A percentile compares a stretch with the other conserved stretches of the same genome.
Conservation (phyloP, 2,113 vertebrate species). For the Tauraco erythrolophus region DNA sequence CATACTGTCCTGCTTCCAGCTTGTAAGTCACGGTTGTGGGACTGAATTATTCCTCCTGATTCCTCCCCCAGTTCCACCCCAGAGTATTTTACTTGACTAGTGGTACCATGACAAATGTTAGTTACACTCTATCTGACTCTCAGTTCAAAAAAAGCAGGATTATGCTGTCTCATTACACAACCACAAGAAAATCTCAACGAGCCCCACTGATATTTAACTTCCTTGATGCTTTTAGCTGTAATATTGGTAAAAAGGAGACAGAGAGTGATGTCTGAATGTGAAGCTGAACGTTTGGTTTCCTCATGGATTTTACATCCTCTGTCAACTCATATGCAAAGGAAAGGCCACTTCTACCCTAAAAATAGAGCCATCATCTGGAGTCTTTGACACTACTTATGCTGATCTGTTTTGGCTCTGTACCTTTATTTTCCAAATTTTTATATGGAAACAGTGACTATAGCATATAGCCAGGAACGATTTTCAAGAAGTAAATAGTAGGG, state of each 20-base stretch:
- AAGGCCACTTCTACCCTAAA: background rate
- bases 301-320: background rate
- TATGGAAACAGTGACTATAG: background rate
- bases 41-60: background rate
- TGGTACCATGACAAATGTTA: background rate
- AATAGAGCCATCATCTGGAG: background rate
- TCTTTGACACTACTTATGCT: background rate
- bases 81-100: background rate
- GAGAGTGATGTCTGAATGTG: background rate
- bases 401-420: background rate
- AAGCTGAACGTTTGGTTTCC: background rate
- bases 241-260: background rate
- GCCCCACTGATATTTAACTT: background rate
- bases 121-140: background rate
- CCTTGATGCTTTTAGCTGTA: background rate
- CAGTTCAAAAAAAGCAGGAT: slow-evolving; percentile 1
- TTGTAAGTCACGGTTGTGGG: background rate
- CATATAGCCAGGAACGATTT: background rate
- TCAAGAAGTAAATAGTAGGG: background rate
- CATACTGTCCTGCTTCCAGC: background rate
- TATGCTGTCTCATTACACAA: background rate
- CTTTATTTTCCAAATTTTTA: background rate
- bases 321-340: background rate
- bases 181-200: background rate
- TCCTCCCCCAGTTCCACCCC: background rate